phyloP scores from a whole-genome alignment of 92 coral and sea anemone genomes.

The Phenganax subtilis region DNA sequence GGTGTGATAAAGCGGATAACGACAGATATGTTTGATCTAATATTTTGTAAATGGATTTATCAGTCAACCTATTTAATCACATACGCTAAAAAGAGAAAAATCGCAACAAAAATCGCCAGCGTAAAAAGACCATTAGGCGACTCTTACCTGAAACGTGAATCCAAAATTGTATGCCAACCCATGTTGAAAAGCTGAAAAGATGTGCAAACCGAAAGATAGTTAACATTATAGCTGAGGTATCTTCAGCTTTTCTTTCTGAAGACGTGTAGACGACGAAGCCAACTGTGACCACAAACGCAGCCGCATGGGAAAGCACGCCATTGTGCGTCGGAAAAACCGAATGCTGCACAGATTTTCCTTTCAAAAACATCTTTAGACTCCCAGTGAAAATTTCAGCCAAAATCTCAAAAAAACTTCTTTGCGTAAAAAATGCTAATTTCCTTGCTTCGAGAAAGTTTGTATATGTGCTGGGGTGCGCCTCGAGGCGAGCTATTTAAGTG shows the following conservation, averaged over 20 bases:
- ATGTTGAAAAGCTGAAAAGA: conserved; percentile 29
- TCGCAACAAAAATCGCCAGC: too few species aligned
- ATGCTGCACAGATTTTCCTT: neutral
- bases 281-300: conserved; percentile 33
- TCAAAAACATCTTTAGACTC: neutral
- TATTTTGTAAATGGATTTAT: too few species aligned
- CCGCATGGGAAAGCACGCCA: conserved; percentile 34
- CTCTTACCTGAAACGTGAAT: conserved; percentile 35
- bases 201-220: conserved; percentile 17
- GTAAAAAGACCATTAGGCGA: neutral
- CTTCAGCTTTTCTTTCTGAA: neutral
- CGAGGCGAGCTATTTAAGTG: too few species aligned
- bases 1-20: too few species aligned
- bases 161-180: conserved; percentile 41
- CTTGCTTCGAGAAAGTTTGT: neutral
- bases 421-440: neutral
- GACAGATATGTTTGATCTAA: too few species aligned
- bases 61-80: too few species aligned
- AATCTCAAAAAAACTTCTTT: neutral
- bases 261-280: conserved; percentile 31
- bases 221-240: neutral
- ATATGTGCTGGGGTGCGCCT: too few species aligned
- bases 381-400: neutral
- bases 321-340: conserved; percentile 35
- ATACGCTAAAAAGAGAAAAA: too few species aligned